These are phyloP conservation scores for Lepisosteus osseus DNA, from an alignment of 2,113 vertebrate species.

Conservation along the genomic window DNA sequence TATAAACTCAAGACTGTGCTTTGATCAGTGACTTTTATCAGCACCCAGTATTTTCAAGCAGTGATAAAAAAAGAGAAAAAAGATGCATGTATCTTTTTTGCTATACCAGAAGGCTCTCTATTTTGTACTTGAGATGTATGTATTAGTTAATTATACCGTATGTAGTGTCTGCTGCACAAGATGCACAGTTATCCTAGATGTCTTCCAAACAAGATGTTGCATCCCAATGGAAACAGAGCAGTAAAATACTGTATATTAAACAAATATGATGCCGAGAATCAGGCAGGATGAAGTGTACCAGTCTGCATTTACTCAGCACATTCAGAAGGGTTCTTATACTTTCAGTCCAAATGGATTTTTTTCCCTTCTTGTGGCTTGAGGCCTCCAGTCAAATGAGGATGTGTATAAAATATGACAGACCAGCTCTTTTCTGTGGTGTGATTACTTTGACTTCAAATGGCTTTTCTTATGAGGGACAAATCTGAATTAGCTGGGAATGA, in stretches of 20 bases:
- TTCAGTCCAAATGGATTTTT: not conserved
- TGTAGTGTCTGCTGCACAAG: too few relatives aligned
- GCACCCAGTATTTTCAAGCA: not conserved
- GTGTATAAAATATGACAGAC: slow-evolving; percentile 13
- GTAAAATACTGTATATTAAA: not conserved
- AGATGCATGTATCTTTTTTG: not conserved
- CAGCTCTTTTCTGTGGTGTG: not conserved
- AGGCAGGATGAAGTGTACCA: not conserved
- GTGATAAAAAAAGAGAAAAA: not conserved
- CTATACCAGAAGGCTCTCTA: not conserved
- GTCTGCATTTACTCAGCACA: not conserved
- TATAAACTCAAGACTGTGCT: not conserved
- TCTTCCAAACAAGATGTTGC: not conserved
- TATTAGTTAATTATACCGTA: not conserved
- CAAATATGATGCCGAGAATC: not conserved
- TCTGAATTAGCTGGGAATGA: slow-evolving; percentile 8
- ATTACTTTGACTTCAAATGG: slow-evolving; percentile 5
- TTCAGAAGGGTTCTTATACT: not conserved
- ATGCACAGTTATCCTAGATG: too few relatives aligned
- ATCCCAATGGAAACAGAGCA: not conserved
- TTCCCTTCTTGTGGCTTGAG: not conserved
- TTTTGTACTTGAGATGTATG: not conserved
- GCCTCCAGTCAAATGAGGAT: slow-evolving; percentile 5
- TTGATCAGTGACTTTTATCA: not conserved
- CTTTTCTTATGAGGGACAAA: slow-evolving; percentile 8